Conservation (phyloP, 2,888 invertebrate genomes). For the Syrista parreyssii region DNA sequence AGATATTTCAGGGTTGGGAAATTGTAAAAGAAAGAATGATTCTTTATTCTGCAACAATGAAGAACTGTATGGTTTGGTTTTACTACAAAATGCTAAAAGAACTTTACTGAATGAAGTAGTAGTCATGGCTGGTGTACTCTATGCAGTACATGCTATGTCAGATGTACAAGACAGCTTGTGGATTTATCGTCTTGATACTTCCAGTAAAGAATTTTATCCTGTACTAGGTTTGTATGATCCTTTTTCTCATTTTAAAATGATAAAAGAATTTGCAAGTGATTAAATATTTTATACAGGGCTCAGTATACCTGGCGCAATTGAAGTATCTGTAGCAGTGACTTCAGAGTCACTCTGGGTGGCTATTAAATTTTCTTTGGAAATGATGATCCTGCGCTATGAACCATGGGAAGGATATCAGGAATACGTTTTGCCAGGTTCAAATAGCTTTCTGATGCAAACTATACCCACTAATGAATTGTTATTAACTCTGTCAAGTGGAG, state of each 20-base stretch:
- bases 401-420: conserved; percentile 34
- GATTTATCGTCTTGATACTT: neutral
- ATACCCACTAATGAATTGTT: conserved; percentile 42
- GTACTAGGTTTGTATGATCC: neutral
- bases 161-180: neutral
- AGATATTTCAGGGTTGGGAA: conserved; percentile 20
- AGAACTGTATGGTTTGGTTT: neutral
- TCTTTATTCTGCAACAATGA: neutral
- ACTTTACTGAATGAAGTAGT: conserved; percentile 1
- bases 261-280: neutral
- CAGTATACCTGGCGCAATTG: conserved; percentile 16
- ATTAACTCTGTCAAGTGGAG: conserved; percentile 45
- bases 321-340: conserved; percentile 34
- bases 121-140: neutral
- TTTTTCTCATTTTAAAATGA: neutral
- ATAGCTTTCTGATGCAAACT: conserved; percentile 26
- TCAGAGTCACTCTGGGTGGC: conserved; percentile 45
- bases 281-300: conserved; percentile 27
- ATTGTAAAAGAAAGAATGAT: neutral
- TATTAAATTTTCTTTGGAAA: conserved; percentile 33
- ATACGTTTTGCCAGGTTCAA: conserved; percentile 36
- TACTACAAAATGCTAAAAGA: no score
- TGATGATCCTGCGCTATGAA: conserved; percentile 45
- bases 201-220: neutral
- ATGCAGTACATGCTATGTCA: neutral